Conservation (phyloP, 2,888 invertebrate species). For the Brachyptera putata region DNA sequence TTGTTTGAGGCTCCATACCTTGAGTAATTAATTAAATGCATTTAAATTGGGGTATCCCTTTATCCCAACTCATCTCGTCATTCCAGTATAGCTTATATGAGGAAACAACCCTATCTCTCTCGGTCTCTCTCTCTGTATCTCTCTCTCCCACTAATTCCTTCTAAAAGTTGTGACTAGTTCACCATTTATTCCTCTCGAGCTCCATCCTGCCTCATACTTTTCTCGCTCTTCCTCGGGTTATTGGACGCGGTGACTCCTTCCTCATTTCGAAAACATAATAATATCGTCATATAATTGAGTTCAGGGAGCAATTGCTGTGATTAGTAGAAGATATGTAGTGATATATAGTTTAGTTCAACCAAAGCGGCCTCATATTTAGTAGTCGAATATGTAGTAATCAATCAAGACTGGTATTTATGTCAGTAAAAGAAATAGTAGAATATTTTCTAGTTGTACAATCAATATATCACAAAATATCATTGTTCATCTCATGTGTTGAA, state of each 20-base stretch:
- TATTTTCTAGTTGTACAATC: background rate
- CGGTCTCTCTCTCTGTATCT: background rate
- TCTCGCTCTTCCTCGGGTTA: background rate
- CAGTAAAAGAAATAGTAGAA: background rate
- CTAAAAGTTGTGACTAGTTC: no score
- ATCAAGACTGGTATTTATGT: slow-evolving; percentile 25
- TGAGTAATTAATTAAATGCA: background rate
- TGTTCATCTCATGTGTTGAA: background rate
- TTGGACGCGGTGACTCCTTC: slow-evolving; percentile 8
- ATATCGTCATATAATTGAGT: slow-evolving; percentile 19
- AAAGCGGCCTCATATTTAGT: slow-evolving; percentile 29
- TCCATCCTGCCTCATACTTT: background rate
- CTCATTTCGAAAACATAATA: slow-evolving; percentile 2
- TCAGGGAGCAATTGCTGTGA: slow-evolving; percentile 29
- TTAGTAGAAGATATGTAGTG: slow-evolving; percentile 19
- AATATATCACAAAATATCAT: background rate
- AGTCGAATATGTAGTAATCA: slow-evolving; percentile 5
- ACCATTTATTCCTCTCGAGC: no score
- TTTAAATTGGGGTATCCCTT: background rate
- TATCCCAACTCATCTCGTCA: background rate
- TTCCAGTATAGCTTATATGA: background rate
- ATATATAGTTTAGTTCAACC: slow-evolving; percentile 28
- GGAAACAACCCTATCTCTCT: background rate
- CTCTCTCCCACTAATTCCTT: background rate
- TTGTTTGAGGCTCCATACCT: no score